These are phyloP conservation scores for Allolobophora icterica DNA, from an alignment of 2,888 invertebrate genomes.

Conservation along the genomic window DNA sequence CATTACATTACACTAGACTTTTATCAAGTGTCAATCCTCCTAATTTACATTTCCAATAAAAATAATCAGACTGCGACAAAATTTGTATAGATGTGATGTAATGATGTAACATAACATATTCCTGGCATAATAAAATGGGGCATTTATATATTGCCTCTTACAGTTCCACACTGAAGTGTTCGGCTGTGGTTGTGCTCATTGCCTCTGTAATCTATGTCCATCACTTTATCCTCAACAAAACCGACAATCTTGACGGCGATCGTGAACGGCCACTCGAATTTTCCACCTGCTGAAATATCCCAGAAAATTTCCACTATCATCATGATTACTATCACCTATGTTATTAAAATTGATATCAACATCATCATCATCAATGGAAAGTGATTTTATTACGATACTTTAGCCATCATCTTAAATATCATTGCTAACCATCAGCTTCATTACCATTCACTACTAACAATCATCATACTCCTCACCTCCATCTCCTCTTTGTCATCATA, in stretches of 20 bases:
- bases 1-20: too few species aligned
- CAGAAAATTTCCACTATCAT: constrained; percentile 8
- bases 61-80: too few species aligned
- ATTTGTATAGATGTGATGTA: not conserved
- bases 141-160: not conserved
- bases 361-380: not conserved
- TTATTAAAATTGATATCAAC: not conserved
- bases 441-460: too few species aligned
- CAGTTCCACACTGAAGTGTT: constrained; percentile 77
- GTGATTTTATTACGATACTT: not conserved
- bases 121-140: not conserved
- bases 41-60: too few species aligned
- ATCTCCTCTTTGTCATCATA: not conserved
- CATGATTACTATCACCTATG: not conserved
- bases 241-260: constrained; percentile 68
- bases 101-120: not conserved
- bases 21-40: too few species aligned
- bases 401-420: not conserved
- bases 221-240: constrained; percentile 76
- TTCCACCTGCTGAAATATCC: constrained; percentile 74
- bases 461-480: not conserved
- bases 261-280: constrained; percentile 84
- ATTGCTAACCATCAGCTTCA: not conserved
- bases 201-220: constrained; percentile 69
- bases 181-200: constrained; percentile 79